phyloP scores from a whole-genome alignment of 23 tunicate genomes.

The Ascidia mentula region DNA sequence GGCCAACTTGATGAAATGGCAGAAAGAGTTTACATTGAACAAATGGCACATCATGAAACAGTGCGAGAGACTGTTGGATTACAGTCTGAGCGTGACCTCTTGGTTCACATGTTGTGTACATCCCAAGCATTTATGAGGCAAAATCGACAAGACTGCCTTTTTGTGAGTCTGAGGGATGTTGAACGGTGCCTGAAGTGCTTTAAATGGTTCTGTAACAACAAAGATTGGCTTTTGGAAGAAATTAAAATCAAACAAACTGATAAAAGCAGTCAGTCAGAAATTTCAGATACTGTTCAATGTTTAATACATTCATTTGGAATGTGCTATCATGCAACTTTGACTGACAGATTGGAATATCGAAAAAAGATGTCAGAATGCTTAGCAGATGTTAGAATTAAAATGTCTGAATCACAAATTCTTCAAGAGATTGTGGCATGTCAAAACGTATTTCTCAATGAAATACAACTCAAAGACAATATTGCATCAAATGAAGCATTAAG shows the following conservation, averaged over 20 bases:
- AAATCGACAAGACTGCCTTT: slow-evolving; percentile 42
- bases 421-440: slow-evolving; percentile 59
- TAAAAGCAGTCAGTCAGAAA: neutral
- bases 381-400: neutral
- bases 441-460: slow-evolving; percentile 27
- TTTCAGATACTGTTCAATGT: neutral
- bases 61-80: neutral
- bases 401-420: slow-evolving; percentile 4
- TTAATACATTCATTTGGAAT: slow-evolving; percentile 60
- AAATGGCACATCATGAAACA: slow-evolving; percentile 25
- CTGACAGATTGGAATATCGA: slow-evolving; percentile 43
- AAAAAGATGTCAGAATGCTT: slow-evolving; percentile 14
- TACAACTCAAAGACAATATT: slow-evolving; percentile 53
- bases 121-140: slow-evolving; percentile 62
- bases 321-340: slow-evolving; percentile 72
- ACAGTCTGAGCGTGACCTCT: neutral
- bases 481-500: slow-evolving; percentile 80
- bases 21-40: slow-evolving; percentile 61
- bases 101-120: slow-evolving; percentile 39
- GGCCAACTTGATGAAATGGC: slow-evolving; percentile 53
- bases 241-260: neutral
- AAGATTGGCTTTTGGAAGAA: slow-evolving; percentile 15
- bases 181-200: slow-evolving; percentile 61
- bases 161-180: slow-evolving; percentile 85
- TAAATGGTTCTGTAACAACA: slow-evolving; percentile 51